Evolutionary conservation across 92 coral and sea anemone species (phyloP), one percentile per base, ranked within the genome.

Genomic region (Palythoa grandis): DNA sequence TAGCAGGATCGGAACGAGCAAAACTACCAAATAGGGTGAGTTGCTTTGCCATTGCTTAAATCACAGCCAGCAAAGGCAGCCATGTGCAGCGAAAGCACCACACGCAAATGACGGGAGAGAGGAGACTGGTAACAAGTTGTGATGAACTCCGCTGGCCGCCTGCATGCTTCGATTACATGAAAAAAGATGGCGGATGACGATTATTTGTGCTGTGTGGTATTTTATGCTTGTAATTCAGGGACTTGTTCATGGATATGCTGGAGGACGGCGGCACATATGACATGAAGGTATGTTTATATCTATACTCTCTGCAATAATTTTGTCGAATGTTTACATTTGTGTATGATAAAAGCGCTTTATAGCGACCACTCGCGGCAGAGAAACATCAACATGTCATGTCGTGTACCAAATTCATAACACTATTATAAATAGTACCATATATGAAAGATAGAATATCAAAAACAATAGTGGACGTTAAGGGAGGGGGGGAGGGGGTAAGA

Each of bases 181-280:
- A 24, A 69, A 69, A 69, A 69, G 74, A 69, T 69, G 74, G 47
- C 74, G 74, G 74, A 11, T 69, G 74, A 69, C 73, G 73, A 69
- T 25, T 69, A 69, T 69, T 69, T 69, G 3, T 24, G 47, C 74
- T 69, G 74, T 69, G 74, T 69, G 47, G 74, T 69, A 69, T 69
- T 69, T 35, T 35, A 69, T 69, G 74, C 74, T 24, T 11, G 24
- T 69, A 69, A 69, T 69, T 69, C 74, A 69, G 74, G 40, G 74
- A 69, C 74, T 69, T 69, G 74, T 69, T 69, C 74, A 69, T 69
- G 52, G 40, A 72, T 72, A 72, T 72, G 53, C 76, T 72, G 54
- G 76, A 72, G 76, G 53, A 72, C 54, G 54, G 76, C 76, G 14
- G 76, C 53, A 69, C 74, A 69, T 69, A 69, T 69, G 74, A 29